Base-by-base conservation (phyloP, 1,140 invertebrate species). In the Acromyrmex charruanus region DNA sequence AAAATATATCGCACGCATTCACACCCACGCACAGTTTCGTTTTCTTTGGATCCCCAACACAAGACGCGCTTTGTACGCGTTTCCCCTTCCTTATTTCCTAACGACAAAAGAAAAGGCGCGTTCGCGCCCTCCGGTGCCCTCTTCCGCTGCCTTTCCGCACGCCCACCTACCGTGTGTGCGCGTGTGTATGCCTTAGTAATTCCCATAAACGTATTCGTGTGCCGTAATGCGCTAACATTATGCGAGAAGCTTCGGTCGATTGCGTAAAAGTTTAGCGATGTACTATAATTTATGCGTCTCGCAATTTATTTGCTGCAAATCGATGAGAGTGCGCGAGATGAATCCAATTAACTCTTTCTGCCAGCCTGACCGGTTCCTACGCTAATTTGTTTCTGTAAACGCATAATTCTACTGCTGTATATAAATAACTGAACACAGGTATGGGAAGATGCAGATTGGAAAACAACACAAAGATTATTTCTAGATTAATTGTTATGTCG, bases 91-190 rank as follows among this genome's bases (percentile, higher is more conserved):
- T 90, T 89, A 92, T 92, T 92, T 92, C 89, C 86, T 87, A 84
- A 91, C 68, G 89, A 87, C 90, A 88, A 90, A 90, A 93, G 92
- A 92, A 92, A 93, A 93, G 92, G 89, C 92, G 91, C 87, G 14
- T 35, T 91, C 92, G 92, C 88, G n/a, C 65, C 82, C 77, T 82
- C 51, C 39, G 61, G 84, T 79, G 39, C 65, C 51, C 53, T 86
- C 85, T 61, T 82, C 53, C 63, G 53, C 65, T 61, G 77, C 77
- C 63, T 86, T 66, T 81, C 82, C 49, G 31, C 82, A 77, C 82
- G 59, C 61, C 74, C 71, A 75, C 74, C 74, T 77, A 77, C 39
- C n/a, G 49, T 12, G 49, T n/a, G 39, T 12, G 49, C 28, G 55
- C 7, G n/a, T 25, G 51, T 65, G 16, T 66, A 39, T 21, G 59